Evolutionary conservation across 2,888 invertebrate species (phyloP).

Genomic region (Aphidoletes aphidimyza): DNA sequence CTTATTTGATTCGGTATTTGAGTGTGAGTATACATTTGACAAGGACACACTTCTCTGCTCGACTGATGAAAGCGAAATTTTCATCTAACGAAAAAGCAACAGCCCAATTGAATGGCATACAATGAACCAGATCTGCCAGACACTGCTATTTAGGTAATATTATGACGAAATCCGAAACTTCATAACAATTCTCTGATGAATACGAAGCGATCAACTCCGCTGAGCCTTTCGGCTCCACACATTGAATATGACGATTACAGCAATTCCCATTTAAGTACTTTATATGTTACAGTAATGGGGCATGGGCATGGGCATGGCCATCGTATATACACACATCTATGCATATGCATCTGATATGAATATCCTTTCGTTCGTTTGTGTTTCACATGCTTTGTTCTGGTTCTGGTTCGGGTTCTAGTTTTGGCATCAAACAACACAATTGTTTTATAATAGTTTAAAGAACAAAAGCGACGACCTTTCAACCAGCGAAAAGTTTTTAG

Average conservation of each 20-base stretch:
- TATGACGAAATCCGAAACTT: slow-evolving; percentile 38
- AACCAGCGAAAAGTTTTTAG: not conserved
- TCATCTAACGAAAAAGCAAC: too few relatives aligned
- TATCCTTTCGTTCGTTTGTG: not conserved
- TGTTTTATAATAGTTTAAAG: slow-evolving; percentile 9
- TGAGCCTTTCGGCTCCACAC: slow-evolving; percentile 18
- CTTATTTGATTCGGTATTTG: too few relatives aligned
- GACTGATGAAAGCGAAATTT: not conserved
- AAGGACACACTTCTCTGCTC: too few relatives aligned
- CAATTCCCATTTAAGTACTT: not conserved
- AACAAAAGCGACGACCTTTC: slow-evolving; percentile 22
- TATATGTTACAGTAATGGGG: not conserved
- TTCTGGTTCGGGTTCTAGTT: not conserved
- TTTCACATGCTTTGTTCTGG: not conserved
- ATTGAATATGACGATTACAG: slow-evolving; percentile 11
- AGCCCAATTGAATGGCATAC: not conserved
- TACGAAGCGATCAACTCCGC: slow-evolving; percentile 28
- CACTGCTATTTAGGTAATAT: not conserved
- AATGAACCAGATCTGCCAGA: not conserved
- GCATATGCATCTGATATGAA: not conserved
- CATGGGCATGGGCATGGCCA: not conserved
- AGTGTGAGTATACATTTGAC: too few relatives aligned
- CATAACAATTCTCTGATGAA: slow-evolving; percentile 21
- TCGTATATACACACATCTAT: too few relatives aligned
- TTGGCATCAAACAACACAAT: not conserved